A percentile compares a stretch with the other conserved stretches of the same genome.
Evolutionary conservation across 2,797 vertebrate genomes (phyloP).

Genomic region (Lithobates sylvaticus): DNA sequence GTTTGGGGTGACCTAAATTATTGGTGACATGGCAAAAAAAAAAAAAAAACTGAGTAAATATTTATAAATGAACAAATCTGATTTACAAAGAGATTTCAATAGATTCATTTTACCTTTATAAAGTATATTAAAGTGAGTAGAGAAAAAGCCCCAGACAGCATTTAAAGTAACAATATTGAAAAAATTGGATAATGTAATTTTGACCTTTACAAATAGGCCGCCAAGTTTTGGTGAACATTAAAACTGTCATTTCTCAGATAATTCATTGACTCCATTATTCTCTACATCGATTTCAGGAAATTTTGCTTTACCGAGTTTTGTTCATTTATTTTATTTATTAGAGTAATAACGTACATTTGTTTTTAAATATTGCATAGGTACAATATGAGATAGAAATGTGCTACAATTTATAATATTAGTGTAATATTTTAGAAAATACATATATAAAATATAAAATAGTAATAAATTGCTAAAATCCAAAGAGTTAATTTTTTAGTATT

Average conservation of each 20-base stretch:
- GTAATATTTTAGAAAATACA: not conserved
- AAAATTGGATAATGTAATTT: not conserved
- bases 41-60: too few relatives aligned
- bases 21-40: too few relatives aligned
- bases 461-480: not conserved
- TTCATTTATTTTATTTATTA: constrained; percentile 4
- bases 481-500: too few relatives aligned
- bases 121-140: too few relatives aligned
- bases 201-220: not conserved
- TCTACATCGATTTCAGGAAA: not conserved
- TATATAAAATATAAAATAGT: not conserved
- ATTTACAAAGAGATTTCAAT: too few relatives aligned
- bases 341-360: constrained; percentile 16
- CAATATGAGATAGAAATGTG: not conserved
- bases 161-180: not conserved
- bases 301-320: constrained; percentile 14
- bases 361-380: not conserved
- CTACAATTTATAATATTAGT: not conserved
- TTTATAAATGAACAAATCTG: not conserved
- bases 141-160: not conserved
- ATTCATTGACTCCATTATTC: constrained; percentile 36
- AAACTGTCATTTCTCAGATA: constrained; percentile 12
- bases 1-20: too few relatives aligned
- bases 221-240: not conserved
- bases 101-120: not conserved